phyloP scores from a whole-genome alignment of 2,113 vertebrate genomes.

The Anser brachyrhynchus region DNA sequence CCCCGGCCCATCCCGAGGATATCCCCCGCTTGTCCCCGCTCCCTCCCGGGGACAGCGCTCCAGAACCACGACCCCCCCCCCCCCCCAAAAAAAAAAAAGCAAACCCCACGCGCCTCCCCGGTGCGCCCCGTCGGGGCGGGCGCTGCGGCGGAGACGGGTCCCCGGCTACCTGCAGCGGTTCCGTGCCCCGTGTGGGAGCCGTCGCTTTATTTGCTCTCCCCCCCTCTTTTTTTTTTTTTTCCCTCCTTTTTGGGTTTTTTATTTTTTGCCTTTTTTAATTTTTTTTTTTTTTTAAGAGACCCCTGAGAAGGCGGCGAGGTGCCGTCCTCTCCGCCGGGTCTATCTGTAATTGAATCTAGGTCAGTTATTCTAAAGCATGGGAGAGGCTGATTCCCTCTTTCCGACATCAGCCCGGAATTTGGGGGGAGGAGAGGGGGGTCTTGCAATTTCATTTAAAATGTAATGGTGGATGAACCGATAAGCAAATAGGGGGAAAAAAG shows the following conservation, averaged over 20 bases:
- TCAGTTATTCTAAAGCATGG: conserved; percentile 91
- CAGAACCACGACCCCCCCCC: neutral
- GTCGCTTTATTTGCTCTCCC: conserved; percentile 52
- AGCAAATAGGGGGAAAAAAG: conserved; percentile 82
- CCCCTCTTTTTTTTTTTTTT: neutral
- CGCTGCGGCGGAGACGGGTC: neutral
- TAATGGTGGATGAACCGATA: conserved; percentile 97
- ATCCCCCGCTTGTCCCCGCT: neutral
- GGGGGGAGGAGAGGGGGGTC: conserved; percentile 80
- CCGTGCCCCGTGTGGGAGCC: neutral
- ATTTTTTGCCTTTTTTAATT: neutral
- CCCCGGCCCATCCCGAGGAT: too few relatives aligned
- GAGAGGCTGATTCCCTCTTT: conserved; percentile 91
- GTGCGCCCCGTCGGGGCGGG: neutral
- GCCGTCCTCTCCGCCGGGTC: conserved; percentile 83
- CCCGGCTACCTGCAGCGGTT: rapidly evolving
- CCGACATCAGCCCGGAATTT: conserved; percentile 90
- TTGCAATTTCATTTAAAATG: conserved; percentile 96
- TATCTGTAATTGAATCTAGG: conserved; percentile 99
- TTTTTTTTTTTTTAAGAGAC: conserved; percentile 60
- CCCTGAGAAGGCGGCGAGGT: conserved; percentile 80
- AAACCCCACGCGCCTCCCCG: too few relatives aligned
- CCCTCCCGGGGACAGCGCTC: neutral
- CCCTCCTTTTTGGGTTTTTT: conserved; percentile 72
- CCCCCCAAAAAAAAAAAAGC: too few relatives aligned